Evolutionary conservation across 2,797 vertebrate species (phyloP), one percentile per base, ranked within the genome.

Genomic region (Phalloptychus januarius): DNA sequence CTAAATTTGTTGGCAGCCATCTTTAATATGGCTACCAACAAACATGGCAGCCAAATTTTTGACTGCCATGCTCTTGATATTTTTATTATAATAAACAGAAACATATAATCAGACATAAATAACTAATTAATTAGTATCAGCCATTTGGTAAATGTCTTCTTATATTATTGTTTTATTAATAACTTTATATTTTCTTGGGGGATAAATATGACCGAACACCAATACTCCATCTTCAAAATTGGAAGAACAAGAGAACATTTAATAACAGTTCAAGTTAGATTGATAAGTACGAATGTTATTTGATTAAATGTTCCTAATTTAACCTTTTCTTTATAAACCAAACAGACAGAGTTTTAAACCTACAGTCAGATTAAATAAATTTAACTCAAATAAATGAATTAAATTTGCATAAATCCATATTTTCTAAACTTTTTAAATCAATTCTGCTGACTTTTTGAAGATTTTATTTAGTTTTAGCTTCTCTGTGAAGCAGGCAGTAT

Each of bases 321-420:
- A 54, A 54, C n/a, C 25, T 54, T 54, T 25, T 54, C 25, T 54
- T 54, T n/a, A 25, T 54, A 8, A 54, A 54, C 52, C 52, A 54
- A 25, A n/a, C 52, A n/a, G 25, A n/a, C 3, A 1, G 25, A 54
- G 56, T 33, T 61, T 33, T 7, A 61, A 33, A 61, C 56, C 28
- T 16, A 31, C 5, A 7, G 31, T 15, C 13, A 16, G 4, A 12
- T 56, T 56, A 61, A 33, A 5, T 16, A 31, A 5, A 38, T 11
- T 48, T 71, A 45, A 28, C 23, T 13, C 23, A 8, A 28, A 16
- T 6, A 20, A 6, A n/a, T 31, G 15, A 79, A 15, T 78, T 2
- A 78, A 67, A 83, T 52, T 88, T 36, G 88, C 89, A 58, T 58
- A 13, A 13, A 58, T 58, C 12, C n/a, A 58, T 13, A 13, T 28